Base-by-base conservation (phyloP, 2,113 vertebrate species). In the Cyphomyrus discorhynchus region DNA sequence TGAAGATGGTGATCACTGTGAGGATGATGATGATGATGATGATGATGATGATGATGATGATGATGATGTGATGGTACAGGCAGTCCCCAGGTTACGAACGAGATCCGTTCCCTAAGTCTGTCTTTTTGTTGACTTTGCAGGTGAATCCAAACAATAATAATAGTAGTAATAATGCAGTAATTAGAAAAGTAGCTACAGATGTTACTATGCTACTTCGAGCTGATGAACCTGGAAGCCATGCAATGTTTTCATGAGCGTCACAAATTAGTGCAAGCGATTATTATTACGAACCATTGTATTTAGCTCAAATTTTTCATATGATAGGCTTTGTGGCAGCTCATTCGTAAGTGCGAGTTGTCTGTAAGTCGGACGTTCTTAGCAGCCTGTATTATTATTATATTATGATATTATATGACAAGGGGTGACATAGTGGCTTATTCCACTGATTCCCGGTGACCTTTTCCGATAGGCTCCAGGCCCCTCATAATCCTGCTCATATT, bases 1-100 rank as follows among this genome's bases (percentile, higher is more conserved):
- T 94, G 95, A 47, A 96, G 31, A 49, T 46, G 45, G 19, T 9
- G 15, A 49, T 19, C 3, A 3, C 35, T 8, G 42, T 46, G 80
- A 50, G 49, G 27, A 35, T 35, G 3, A 27, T 27, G 66, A 7
- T 35, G 7, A 5, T 70, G 45, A 45, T 31, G 24, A 31, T 27
- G 8, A 39, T 39, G 17, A n/a, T n/a, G 27, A 35, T 35, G 3
- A 27, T 27, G 66, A 7, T 35, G 7, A 5, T 70, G 45, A 45
- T 31, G 24, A 31, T 27, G 8, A 39, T 39, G 17, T 27, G 66
- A 42, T 77, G 74, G 1, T 42, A 42, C 1, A 27, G 62, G 62
- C 62, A 27, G 58, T 10, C 24, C 24, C 24, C 58, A 31, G 58
- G n/a, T 31, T 70, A 31, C 62, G 10, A 70, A 13, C 1, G 10